Base-by-base conservation (phyloP, 2,888 invertebrate species). In the Iselma pallidipennis region DNA sequence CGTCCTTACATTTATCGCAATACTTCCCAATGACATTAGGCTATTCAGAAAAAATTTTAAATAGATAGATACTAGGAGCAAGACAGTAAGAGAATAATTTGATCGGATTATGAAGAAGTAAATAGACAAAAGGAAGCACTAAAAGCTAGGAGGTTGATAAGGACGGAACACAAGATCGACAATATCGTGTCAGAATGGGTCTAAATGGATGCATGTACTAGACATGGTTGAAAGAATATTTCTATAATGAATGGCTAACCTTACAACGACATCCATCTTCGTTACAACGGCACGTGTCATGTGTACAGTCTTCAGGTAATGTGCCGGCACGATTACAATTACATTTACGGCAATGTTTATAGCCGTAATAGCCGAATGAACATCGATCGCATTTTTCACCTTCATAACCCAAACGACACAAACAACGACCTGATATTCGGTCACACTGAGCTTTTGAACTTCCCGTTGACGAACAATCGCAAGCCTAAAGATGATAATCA, bases 201-300 rank as follows among this genome's bases (percentile, higher is more conserved):
- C 29, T 12, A 16, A 7, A 37, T 37, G 16, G 16, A 37, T 37
- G 16, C 9, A 37, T 16, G 4, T 6, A 5, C 4, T 33, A 33
- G 5, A 29, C 2, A 14, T 1, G 31, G 4, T 33, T 33, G n/a
- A n/a, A 33, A 14, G 31, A n/a, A 42, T 53, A 25, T 21, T n/a
- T n/a, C n/a, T n/a, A n/a, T n/a, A n/a, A n/a, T n/a, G n/a, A n/a
- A n/a, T 16, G 28, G 49, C 76, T 74, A 76, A 91, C 92, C 86
- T 95, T 96, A 83, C 96, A 97, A n/a, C 89, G 89, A 79, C 96
- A 97, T 0, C 96, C 96, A 0, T 88, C 84, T 71, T 90, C 87
- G 71, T 91, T 88, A 72, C 94, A 94, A 31, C 86, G 83, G 74
- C 95, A 95, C 4, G 86, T 74, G 0, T 86, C 87, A 0, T 85